phyloP scores from a whole-genome alignment of 2,797 vertebrate species.

The Manis crassicaudata region DNA sequence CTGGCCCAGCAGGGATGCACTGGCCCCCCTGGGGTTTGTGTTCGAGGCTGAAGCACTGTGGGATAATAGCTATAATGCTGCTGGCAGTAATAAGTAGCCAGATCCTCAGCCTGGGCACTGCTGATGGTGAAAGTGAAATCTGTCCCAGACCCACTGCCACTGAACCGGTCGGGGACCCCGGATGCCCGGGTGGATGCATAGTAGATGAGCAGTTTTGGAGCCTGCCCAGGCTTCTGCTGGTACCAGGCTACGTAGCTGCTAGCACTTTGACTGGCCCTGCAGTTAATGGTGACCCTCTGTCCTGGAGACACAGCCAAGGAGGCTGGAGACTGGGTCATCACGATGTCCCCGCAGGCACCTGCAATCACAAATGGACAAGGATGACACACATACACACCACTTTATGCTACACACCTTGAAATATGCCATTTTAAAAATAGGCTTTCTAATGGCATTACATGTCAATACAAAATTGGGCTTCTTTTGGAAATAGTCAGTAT shows the following conservation, averaged over 20 bases:
- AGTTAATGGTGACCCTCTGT: neutral
- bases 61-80: rapidly evolving
- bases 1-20: rapidly evolving
- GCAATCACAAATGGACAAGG: neutral
- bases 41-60: neutral
- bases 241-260: neutral
- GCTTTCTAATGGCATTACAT: neutral
- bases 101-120: neutral
- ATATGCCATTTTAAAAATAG: neutral
- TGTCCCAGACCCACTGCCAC: neutral
- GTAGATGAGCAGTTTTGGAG: slow-evolving; percentile 3
- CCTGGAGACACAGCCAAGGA: neutral
- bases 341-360: neutral
- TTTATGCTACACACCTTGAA: too few relatives aligned
- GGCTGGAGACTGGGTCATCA: neutral
- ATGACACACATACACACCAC: rapidly evolving
- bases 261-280: neutral
- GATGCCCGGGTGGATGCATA: rapidly evolving
- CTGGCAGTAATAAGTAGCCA: neutral
- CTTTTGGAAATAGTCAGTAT: neutral
- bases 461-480: too few relatives aligned
- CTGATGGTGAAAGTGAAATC: neutral
- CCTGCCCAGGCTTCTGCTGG: slow-evolving; percentile 50
- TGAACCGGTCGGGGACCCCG: neutral
- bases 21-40: neutral